Conservation (phyloP, 2,888 invertebrate genomes). For the Mimachlamys varia region DNA sequence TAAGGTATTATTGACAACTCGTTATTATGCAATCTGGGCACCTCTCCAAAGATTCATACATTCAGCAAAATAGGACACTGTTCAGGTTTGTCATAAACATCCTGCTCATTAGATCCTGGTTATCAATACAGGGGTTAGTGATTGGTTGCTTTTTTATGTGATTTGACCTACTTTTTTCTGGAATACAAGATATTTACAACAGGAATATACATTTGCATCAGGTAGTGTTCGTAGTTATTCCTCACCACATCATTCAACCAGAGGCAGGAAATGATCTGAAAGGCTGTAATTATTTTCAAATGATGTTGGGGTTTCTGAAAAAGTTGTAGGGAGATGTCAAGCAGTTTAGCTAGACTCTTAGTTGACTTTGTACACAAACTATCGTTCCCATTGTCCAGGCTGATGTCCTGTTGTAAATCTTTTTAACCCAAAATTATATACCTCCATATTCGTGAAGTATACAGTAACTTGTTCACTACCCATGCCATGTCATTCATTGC, state of each 20-base stretch:
- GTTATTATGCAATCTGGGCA: not conserved
- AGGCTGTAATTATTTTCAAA: not conserved
- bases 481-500: too few species aligned
- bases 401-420: not conserved
- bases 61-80: not conserved
- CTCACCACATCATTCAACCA: not conserved
- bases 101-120: not conserved
- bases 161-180: not conserved
- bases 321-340: not conserved
- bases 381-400: not conserved
- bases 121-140: not conserved
- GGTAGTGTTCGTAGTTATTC: not conserved
- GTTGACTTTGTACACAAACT: not conserved
- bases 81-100: not conserved
- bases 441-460: too few species aligned
- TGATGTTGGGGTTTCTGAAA: not conserved
- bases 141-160: not conserved
- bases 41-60: not conserved
- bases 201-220: not conserved
- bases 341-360: not conserved
- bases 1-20: not conserved
- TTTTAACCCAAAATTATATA: too few species aligned
- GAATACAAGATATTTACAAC: not conserved
- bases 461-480: too few species aligned
- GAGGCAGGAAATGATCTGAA: not conserved